Evolutionary conservation across 2,797 vertebrate genomes (phyloP).

Genomic region (Alcedo quadribrachys): DNA sequence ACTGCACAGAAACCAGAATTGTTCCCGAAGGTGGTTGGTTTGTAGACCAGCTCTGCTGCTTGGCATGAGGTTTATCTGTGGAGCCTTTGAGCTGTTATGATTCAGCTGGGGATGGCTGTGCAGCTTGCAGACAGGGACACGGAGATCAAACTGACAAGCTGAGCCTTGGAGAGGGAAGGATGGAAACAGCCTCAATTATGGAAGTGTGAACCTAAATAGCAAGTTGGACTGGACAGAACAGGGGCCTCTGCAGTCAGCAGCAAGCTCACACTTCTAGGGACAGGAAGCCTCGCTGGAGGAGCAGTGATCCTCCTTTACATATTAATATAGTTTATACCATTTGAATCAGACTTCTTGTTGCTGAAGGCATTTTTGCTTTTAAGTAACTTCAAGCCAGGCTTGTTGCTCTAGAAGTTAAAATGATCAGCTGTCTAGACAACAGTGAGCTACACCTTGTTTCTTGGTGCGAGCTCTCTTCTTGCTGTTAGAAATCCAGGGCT

Average conservation of each 20-base stretch:
- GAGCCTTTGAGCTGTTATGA: slow-evolving; percentile 36
- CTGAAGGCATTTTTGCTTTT: slow-evolving; percentile 55
- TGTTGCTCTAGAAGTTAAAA: slow-evolving; percentile 58
- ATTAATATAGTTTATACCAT: slow-evolving; percentile 10
- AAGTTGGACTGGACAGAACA: neutral
- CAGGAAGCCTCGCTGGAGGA: slow-evolving; percentile 44
- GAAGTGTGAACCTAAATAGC: neutral
- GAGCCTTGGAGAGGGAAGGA: neutral
- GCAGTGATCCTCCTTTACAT: neutral
- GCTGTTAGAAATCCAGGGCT: slow-evolving; percentile 28
- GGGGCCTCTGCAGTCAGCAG: neutral
- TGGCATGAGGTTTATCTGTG: slow-evolving; percentile 43
- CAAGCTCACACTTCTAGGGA: neutral
- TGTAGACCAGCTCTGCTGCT: slow-evolving; percentile 58
- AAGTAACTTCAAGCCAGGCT: slow-evolving; percentile 69
- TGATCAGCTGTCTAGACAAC: slow-evolving; percentile 64
- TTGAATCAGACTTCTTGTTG: slow-evolving; percentile 46
- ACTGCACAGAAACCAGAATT: slow-evolving; percentile 50
- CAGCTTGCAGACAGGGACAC: neutral
- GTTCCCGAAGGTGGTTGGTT: slow-evolving; percentile 30
- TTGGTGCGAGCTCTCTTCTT: neutral
- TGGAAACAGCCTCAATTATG: neutral
- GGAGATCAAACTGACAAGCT: neutral
- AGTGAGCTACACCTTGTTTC: slow-evolving; percentile 26
- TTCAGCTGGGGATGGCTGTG: neutral